A percentile compares a stretch with the other conserved stretches of the same genome.
Evolutionary conservation across 2,113 vertebrate species (phyloP).

Genomic region (Turdus rufiventris): DNA sequence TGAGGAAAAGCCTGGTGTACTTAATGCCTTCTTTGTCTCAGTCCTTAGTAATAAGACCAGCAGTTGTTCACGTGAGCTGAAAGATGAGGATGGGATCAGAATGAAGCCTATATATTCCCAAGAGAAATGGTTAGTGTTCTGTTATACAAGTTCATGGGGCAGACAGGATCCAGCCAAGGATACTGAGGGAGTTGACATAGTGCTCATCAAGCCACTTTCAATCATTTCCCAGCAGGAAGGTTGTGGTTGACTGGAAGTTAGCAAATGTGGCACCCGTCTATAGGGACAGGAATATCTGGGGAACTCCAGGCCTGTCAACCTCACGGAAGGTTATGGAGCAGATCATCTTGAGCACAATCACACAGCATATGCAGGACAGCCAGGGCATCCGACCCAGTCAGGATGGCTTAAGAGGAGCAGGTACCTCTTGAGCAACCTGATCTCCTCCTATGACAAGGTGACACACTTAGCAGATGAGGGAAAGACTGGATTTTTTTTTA

Average conservation of each 20-base stretch:
- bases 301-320: not conserved
- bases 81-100: not conserved
- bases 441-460: not conserved
- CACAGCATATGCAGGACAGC: rapidly evolving
- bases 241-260: not conserved
- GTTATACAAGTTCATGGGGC: not conserved
- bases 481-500: not conserved
- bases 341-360: not conserved
- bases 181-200: not conserved
- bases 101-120: not conserved
- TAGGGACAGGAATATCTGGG: not conserved
- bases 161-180: not conserved
- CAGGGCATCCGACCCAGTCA: not conserved
- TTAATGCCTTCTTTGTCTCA: not conserved
- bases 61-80: not conserved
- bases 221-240: not conserved
- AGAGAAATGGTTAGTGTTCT: not conserved
- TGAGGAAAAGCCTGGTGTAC: not conserved
- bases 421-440: not conserved
- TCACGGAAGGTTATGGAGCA: not conserved
- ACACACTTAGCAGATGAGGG: not conserved
- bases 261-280: not conserved
- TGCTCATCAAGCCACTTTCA: not conserved
- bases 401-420: not conserved
- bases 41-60: not conserved